A percentile compares a stretch with the other conserved stretches of the same genome.
phyloP scores from a whole-genome alignment of 2,113 vertebrate genomes.

The Planiliza haematocheilus region DNA sequence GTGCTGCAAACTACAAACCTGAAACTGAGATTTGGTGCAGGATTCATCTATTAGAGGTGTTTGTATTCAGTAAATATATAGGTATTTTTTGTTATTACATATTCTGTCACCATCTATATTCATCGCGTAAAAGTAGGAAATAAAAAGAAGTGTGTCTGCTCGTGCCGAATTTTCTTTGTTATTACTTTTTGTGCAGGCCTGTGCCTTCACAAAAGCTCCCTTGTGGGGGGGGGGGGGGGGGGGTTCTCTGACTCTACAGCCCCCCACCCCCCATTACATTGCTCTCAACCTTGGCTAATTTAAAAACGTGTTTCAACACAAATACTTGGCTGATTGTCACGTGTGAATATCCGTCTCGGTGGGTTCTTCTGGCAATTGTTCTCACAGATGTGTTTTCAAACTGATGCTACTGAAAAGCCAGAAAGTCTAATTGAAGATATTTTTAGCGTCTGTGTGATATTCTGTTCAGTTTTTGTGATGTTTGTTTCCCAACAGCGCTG shows the following conservation, averaged over 20 bases:
- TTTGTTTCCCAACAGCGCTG: constrained; percentile 84
- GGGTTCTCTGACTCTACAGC: constrained; percentile 1
- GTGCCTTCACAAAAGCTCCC: constrained; percentile 54
- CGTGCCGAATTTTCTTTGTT: neutral
- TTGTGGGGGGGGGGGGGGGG: too few species aligned
- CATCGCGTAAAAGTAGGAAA: neutral
- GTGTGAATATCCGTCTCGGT: neutral
- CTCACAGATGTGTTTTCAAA: neutral
- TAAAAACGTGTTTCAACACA: constrained; percentile 22
- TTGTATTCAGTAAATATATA: too few species aligned
- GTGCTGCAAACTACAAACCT: too few species aligned
- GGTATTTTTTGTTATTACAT: neutral
- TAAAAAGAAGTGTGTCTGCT: neutral
- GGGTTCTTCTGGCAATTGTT: too few species aligned
- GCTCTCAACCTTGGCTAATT: constrained; percentile 30
- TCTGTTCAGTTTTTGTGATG: neutral
- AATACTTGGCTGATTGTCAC: constrained; percentile 19
- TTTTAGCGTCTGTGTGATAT: neutral
- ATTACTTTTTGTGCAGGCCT: constrained; percentile 14
- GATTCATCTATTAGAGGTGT: too few species aligned
- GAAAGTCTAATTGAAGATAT: neutral
- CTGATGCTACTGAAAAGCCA: neutral
- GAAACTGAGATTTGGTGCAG: too few species aligned
- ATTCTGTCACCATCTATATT: too few species aligned
- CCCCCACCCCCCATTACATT: neutral